Evolutionary conservation across 2,888 invertebrate genomes (phyloP).

Genomic region (Ophioninae sp.): DNA sequence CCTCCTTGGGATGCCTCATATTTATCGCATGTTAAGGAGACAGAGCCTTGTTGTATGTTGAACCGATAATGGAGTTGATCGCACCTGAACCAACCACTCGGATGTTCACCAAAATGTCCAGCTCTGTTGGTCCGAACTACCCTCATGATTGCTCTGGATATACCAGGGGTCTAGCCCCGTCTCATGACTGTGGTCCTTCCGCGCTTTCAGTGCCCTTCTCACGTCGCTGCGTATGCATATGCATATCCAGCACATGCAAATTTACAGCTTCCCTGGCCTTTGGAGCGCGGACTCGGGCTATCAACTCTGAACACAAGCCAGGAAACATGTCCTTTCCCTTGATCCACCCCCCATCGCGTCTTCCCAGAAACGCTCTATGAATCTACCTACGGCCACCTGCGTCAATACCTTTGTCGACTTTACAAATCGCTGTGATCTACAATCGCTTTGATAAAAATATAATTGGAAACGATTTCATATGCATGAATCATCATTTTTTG

Average conservation of each 20-base stretch:
- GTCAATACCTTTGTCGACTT: conserved; percentile 48
- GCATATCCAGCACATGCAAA: conserved; percentile 61
- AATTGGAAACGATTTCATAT: neutral
- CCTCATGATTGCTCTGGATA: conserved; percentile 52
- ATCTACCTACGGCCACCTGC: conserved; percentile 20
- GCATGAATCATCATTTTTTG: too few species aligned
- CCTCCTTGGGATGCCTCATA: neutral
- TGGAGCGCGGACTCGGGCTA: conserved; percentile 46
- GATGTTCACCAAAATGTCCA: conserved; percentile 42
- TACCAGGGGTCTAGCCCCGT: conserved; percentile 40
- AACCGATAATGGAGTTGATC: conserved; percentile 34
- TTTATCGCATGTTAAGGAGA: neutral
- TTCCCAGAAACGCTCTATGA: too few species aligned
- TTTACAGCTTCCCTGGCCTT: conserved; percentile 55
- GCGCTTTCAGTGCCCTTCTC: conserved; percentile 34
- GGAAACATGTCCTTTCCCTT: conserved; percentile 47
- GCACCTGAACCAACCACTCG: conserved; percentile 22
- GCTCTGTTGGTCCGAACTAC: conserved; percentile 30
- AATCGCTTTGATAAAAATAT: neutral
- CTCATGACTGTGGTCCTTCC: conserved; percentile 38
- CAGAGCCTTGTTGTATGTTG: neutral
- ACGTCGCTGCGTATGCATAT: conserved; percentile 51
- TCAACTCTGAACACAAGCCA: conserved; percentile 35
- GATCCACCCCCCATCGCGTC: conserved; percentile 16
- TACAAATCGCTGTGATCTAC: neutral